phyloP scores from a whole-genome alignment of 2,113 vertebrate species.

The Entosphenus tridentatus region DNA sequence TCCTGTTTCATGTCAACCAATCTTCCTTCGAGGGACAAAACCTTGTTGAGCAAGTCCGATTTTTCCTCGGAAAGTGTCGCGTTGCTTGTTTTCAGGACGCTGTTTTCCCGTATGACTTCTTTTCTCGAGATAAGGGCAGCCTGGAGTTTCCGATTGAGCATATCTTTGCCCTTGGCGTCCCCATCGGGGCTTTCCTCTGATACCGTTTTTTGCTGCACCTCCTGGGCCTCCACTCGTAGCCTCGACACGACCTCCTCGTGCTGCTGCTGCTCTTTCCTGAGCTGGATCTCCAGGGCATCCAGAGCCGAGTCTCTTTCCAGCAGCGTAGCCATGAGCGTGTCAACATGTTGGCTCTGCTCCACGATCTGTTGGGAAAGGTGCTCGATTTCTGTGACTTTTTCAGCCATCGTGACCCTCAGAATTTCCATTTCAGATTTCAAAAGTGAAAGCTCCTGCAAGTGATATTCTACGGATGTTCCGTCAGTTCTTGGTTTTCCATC shows the following conservation, averaged over 20 bases:
- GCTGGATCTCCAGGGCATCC: slow-evolving; percentile 24
- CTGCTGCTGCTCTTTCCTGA: slow-evolving; percentile 26
- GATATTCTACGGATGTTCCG: slow-evolving; percentile 15
- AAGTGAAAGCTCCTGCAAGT: slow-evolving; percentile 19
- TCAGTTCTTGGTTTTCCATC: slow-evolving; percentile 13
- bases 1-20: not conserved
- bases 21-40: not conserved
- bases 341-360: slow-evolving; percentile 31
- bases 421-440: slow-evolving; percentile 24
- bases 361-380: slow-evolving; percentile 33
- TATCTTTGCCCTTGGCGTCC: slow-evolving; percentile 29
- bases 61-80: not conserved
- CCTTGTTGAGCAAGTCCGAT: slow-evolving; percentile 1
- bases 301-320: slow-evolving; percentile 38
- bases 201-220: slow-evolving; percentile 29
- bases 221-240: slow-evolving; percentile 27
- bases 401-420: slow-evolving; percentile 26
- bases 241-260: slow-evolving; percentile 29
- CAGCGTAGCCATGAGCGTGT: slow-evolving; percentile 28
- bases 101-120: slow-evolving; percentile 54
- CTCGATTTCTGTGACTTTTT: slow-evolving; percentile 34
- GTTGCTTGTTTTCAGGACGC: slow-evolving; percentile 48
- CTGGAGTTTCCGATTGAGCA: slow-evolving; percentile 73
- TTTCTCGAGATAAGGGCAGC: slow-evolving; percentile 84
- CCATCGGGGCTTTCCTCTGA: slow-evolving; percentile 18